These are phyloP conservation scores for Aphaenogaster floridana DNA, from an alignment of 1,140 invertebrate species.

Conservation along the genomic window DNA sequence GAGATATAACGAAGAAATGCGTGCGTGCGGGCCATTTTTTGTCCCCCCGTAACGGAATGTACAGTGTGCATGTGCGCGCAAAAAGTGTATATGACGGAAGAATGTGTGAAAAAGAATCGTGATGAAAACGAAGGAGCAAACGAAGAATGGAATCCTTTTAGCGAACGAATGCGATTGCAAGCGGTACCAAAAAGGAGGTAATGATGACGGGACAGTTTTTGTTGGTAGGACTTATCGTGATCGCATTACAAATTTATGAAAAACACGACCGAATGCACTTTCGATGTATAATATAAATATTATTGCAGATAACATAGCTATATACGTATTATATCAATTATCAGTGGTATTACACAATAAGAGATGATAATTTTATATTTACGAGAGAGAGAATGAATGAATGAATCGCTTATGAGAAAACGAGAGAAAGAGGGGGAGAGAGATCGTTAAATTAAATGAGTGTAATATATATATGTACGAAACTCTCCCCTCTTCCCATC, in stretches of 20 bases:
- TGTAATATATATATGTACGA: conserved; percentile 84
- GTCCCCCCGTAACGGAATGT: conserved; percentile 61
- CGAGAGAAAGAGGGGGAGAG: conserved; percentile 60
- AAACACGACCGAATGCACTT: conserved; percentile 71
- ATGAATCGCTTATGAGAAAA: conserved; percentile 49
- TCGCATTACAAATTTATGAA: conserved; percentile 62
- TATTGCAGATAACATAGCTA: conserved; percentile 74
- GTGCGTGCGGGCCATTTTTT: conserved; percentile 56
- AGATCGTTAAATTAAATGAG: conserved; percentile 81
- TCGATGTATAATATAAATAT: conserved; percentile 76
- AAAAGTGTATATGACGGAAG: conserved; percentile 18
- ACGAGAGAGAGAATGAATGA: conserved; percentile 73
- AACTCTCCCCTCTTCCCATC: conserved; percentile 36
- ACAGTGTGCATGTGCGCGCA: conserved; percentile 33
- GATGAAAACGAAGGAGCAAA: conserved; percentile 31
- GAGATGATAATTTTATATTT: conserved; percentile 87
- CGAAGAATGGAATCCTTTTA: conserved; percentile 39
- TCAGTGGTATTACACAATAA: conserved; percentile 85
- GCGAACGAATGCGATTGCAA: conserved; percentile 62
- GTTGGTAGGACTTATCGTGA: conserved; percentile 62
- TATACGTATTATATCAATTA: conserved; percentile 80
- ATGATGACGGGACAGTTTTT: conserved; percentile 52
- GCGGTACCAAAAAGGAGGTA: conserved; percentile 52
- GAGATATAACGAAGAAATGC: conserved; percentile 69
- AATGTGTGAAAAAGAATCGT: conserved; percentile 29